phyloP scores from a whole-genome alignment of 2,888 invertebrate genomes.

The Chrysina gloriosa region DNA sequence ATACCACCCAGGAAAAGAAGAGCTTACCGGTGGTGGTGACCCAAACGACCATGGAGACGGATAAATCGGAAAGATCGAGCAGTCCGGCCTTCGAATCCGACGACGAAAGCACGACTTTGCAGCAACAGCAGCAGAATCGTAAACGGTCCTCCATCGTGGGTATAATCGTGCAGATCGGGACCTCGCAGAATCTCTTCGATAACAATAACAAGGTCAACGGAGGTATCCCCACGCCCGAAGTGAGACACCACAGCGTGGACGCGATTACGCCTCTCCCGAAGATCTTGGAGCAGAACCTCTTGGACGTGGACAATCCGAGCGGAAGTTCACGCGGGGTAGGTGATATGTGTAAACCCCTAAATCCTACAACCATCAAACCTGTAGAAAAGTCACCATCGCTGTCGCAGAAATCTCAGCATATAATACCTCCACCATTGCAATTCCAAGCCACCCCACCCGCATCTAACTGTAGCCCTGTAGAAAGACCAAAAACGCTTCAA shows the following conservation, averaged over 20 bases:
- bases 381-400: conserved; percentile 65
- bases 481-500: conserved; percentile 69
- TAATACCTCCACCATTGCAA: conserved; percentile 80
- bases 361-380: conserved; percentile 45
- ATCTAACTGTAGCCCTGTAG: conserved; percentile 68
- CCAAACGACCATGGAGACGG: conserved; percentile 58
- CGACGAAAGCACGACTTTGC: conserved; percentile 81
- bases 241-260: conserved; percentile 41
- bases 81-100: conserved; percentile 96
- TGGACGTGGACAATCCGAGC: conserved; percentile 71
- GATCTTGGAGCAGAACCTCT: conserved; percentile 73
- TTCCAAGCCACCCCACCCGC: conserved; percentile 77
- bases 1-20: conserved; percentile 51
- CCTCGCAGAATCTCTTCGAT: conserved; percentile 64
- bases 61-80: conserved; percentile 86
- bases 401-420: conserved; percentile 69
- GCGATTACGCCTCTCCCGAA: conserved; percentile 67
- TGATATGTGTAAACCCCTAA: conserved; percentile 52
- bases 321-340: conserved; percentile 53
- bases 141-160: conserved; percentile 77
- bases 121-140: conserved; percentile 59
- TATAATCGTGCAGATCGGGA: conserved; percentile 76
- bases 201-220: conserved; percentile 70
- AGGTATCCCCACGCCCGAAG: conserved; percentile 65
- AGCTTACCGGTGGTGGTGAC: conserved; percentile 53